Conservation (phyloP, 2,113 vertebrate species). For the Heterotis niloticus region DNA sequence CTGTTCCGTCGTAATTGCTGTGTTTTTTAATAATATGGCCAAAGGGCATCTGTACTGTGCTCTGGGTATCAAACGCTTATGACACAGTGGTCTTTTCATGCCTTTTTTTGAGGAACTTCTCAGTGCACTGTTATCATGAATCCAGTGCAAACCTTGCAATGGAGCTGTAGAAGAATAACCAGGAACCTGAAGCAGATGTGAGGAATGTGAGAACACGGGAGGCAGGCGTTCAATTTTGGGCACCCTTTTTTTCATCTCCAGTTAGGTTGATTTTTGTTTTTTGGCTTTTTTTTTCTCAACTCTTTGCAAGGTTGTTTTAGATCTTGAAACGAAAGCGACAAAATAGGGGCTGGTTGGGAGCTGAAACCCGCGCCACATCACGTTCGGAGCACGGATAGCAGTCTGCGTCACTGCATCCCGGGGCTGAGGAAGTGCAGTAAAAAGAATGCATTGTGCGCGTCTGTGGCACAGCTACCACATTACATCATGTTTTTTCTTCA, state of each 20-base stretch:
- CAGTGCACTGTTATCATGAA: no score
- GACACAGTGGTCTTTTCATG: no score
- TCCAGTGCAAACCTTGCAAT: no score
- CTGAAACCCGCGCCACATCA: neutral
- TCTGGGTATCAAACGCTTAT: no score
- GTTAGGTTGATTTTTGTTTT: neutral
- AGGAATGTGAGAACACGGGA: neutral
- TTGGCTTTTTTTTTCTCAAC: neutral
- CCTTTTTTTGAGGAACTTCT: no score
- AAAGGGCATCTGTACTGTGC: no score
- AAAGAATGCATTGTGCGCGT: neutral
- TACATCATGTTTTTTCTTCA: neutral
- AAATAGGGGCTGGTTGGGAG: neutral
- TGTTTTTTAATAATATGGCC: no score
- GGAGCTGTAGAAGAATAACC: no score
- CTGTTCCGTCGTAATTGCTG: no score
- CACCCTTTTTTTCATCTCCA: neutral
- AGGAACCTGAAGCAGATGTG: no score
- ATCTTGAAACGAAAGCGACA: constrained; percentile 1
- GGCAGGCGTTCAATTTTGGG: neutral
- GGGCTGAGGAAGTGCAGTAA: neutral
- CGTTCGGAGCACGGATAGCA: constrained; percentile 5
- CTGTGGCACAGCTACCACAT: neutral
- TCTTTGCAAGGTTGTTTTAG: constrained; percentile 12
- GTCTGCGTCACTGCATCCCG: neutral